A percentile compares a stretch with the other conserved stretches of the same genome.
Evolutionary conservation across 30 jellyfish, hydroid and myxozoan species (phyloP).

Genomic region (Chironex yamaguchii): DNA sequence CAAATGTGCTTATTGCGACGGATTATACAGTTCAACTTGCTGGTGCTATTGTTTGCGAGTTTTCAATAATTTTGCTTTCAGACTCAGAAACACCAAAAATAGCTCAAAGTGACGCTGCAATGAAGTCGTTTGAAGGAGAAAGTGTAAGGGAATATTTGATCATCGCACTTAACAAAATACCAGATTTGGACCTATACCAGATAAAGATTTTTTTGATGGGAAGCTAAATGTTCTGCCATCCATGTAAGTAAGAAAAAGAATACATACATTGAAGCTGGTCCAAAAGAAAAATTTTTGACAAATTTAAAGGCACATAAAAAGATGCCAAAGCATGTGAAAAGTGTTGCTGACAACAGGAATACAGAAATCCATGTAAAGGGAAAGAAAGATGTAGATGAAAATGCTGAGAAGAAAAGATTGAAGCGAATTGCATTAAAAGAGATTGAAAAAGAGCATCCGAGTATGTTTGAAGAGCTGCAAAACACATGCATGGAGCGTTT

Average conservation of each 20-base stretch:
- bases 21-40: too few species aligned
- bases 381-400: background rate
- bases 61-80: background rate
- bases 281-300: constrained; percentile 39
- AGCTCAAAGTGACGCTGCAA: background rate
- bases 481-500: background rate
- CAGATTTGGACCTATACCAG: background rate
- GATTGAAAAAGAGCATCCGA: background rate
- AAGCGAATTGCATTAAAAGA: background rate
- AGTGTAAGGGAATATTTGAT: background rate
- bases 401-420: background rate
- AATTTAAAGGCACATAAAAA: constrained; percentile 38
- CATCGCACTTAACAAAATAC: background rate
- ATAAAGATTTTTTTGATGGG: constrained; percentile 11
- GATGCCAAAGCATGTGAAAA: constrained; percentile 6
- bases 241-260: constrained; percentile 2
- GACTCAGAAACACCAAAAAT: background rate
- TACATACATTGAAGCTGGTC: constrained; percentile 47
- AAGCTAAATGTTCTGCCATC: constrained; percentile 33
- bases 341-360: constrained; percentile 5
- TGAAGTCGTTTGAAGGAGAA: background rate
- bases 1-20: too few species aligned
- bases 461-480: constrained; percentile 39
- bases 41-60: too few species aligned
- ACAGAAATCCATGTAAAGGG: background rate